Percentiles rank a stretch among this genome's conserved stretches.
These are phyloP conservation scores for Silurus lanzhouensis DNA, from an alignment of 2,797 vertebrate species.

Conservation along the genomic window DNA sequence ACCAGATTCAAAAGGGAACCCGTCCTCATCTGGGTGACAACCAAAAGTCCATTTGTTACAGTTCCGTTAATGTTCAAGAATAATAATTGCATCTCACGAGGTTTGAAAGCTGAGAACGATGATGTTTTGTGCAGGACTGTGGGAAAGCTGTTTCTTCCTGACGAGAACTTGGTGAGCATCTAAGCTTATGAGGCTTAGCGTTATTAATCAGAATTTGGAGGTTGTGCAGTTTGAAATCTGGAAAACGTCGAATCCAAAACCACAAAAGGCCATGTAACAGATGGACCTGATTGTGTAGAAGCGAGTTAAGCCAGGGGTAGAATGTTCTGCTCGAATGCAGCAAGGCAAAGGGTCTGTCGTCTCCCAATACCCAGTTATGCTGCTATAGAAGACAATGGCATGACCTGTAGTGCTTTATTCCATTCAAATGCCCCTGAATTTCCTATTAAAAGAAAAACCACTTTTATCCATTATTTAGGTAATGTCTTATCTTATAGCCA, in stretches of 20 bases:
- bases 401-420: too few species aligned
- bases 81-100: neutral
- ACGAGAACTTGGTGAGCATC: neutral
- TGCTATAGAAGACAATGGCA: neutral
- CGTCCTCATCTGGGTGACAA: too few species aligned
- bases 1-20: too few species aligned
- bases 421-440: too few species aligned
- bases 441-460: too few species aligned
- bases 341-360: conserved; percentile 21
- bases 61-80: neutral
- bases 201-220: conserved; percentile 44
- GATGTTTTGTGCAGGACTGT: neutral
- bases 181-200: conserved; percentile 33
- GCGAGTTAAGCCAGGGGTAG: conserved; percentile 41
- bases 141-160: neutral
- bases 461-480: too few species aligned
- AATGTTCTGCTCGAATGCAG: conserved; percentile 14
- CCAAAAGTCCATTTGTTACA: neutral
- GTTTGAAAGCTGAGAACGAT: neutral
- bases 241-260: conserved; percentile 41
- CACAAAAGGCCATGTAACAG: conserved; percentile 49
- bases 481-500: too few species aligned
- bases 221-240: conserved; percentile 35
- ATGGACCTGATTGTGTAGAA: conserved; percentile 48
- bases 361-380: conserved; percentile 33